phyloP scores from a whole-genome alignment of 2,888 invertebrate species.

The Anoplius nigerrimus region DNA sequence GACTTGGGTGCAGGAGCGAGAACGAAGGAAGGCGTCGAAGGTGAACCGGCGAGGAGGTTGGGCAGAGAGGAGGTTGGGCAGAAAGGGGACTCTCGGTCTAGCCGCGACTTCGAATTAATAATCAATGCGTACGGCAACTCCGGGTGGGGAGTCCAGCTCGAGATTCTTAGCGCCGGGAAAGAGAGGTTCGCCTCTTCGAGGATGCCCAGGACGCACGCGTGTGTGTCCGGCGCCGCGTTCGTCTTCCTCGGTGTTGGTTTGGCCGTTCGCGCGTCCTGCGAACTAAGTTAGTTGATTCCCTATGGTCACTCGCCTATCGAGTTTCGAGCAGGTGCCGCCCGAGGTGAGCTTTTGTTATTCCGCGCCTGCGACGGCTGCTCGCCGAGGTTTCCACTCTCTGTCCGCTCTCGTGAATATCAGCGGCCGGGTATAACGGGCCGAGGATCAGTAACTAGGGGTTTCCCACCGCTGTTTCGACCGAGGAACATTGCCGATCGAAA shows the following conservation, averaged over 20 bases:
- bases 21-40: neutral
- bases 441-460: slow-evolving; percentile 32
- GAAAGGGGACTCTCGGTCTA: slow-evolving; percentile 7
- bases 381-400: slow-evolving; percentile 26
- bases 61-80: slow-evolving; percentile 8
- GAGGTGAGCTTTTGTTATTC: slow-evolving; percentile 44
- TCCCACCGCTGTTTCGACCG: slow-evolving; percentile 1
- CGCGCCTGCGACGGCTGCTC: slow-evolving; percentile 28
- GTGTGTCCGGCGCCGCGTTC: too few relatives aligned
- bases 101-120: slow-evolving; percentile 46
- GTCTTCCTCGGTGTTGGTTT: too few relatives aligned
- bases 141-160: neutral
- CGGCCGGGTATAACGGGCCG: slow-evolving; percentile 19
- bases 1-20: neutral
- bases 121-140: slow-evolving; percentile 40
- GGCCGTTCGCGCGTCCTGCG: slow-evolving; percentile 8
- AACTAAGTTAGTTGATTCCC: slow-evolving; percentile 56
- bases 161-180: neutral
- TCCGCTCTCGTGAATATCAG: slow-evolving; percentile 32
- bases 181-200: neutral
- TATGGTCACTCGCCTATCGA: slow-evolving; percentile 49
- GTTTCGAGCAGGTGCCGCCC: slow-evolving; percentile 33
- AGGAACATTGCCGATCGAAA: neutral
- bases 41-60: slow-evolving; percentile 4
- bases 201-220: neutral